A percentile compares a stretch with the other conserved stretches of the same genome.
Evolutionary conservation across 2,797 vertebrate species (phyloP).

Genomic region (Philypnodon macrostomus): DNA sequence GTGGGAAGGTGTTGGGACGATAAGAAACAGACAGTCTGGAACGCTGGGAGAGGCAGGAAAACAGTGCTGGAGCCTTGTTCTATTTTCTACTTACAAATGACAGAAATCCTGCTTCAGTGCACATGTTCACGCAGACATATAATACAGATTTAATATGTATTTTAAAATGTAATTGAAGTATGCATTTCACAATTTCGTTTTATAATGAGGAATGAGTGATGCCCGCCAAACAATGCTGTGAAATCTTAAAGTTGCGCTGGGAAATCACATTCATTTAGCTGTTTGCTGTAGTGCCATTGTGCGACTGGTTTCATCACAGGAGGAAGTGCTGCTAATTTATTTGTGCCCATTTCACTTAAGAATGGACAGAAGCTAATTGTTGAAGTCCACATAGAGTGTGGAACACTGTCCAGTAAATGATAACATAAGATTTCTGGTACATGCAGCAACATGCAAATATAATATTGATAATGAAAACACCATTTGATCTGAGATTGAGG

Average conservation of each 20-base stretch:
- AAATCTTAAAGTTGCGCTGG: constrained; percentile 17
- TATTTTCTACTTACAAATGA: constrained; percentile 39
- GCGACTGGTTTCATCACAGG: constrained; percentile 17
- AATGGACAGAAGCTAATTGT: constrained; percentile 8
- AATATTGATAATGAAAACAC: no score
- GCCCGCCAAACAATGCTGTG: background rate
- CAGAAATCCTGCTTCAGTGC: constrained; percentile 20
- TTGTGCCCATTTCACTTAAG: constrained; percentile 8
- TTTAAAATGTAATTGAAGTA: background rate
- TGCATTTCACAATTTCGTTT: no score
- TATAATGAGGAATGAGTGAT: background rate
- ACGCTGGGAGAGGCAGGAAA: constrained; percentile 58
- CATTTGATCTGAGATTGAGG: no score
- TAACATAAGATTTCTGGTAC: no score
- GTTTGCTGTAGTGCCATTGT: constrained; percentile 19
- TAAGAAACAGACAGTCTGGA: constrained; percentile 66
- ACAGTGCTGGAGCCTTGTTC: constrained; percentile 29
- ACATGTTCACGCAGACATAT: no score
- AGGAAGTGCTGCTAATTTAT: constrained; percentile 23
- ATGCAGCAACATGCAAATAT: no score
- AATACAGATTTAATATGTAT: background rate
- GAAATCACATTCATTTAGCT: constrained; percentile 14
- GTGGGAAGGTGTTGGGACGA: constrained; percentile 71
- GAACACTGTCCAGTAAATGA: background rate
- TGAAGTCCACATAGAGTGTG: background rate